Evolutionary conservation across 37 sponge, comb jelly and placozoan species (phyloP), one percentile per base, ranked within the genome.

Genomic region (Oscarella lobularis): DNA sequence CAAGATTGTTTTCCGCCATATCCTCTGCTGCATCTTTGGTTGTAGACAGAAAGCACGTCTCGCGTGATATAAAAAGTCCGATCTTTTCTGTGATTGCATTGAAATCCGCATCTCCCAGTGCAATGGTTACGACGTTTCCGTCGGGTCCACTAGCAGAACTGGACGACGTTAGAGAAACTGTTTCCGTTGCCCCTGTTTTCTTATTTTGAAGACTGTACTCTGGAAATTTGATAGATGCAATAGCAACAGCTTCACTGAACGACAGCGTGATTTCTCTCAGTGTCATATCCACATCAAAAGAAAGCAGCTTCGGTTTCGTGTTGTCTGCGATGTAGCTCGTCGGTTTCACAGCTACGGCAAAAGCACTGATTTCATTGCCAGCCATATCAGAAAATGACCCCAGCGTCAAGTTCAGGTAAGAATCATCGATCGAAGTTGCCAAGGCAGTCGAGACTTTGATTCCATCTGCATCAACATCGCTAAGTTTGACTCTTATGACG

Each of bases 191-290:
- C 6, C 35, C 6, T 34, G 31, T 35, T 32, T 32, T 4, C 9
- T 5, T 35, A 78, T 78, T 72, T 38, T 78, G 79, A 3, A 78
- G 3, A 3, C 37, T 74, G 40, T 72, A 38, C 3, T 27, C 79
- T 74, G 79, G 38, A 2, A 32, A 38, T 4, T 69, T 71, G 14
- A 89, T 27, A 41, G 79, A 36, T 31, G 83, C 20, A 20, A 40
- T 79, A 73, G 74, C 60, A 0, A 94, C 87, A 68, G 77, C 84
- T 77, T 94, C 90, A 85, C 78, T 75, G 80, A 94, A 94, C 5
- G 85, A 74, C 38, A 91, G 88, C n/a, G 74, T 75, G 29, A 91
- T 77, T 30, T 40, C 39, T 1, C 79, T 79, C 3, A 38, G 74
- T 76, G 82, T 87, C 33, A 82, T 66, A 55, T 91, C 75, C 2